phyloP scores from a whole-genome alignment of 2,797 vertebrate genomes.

The Martes flavigula region DNA sequence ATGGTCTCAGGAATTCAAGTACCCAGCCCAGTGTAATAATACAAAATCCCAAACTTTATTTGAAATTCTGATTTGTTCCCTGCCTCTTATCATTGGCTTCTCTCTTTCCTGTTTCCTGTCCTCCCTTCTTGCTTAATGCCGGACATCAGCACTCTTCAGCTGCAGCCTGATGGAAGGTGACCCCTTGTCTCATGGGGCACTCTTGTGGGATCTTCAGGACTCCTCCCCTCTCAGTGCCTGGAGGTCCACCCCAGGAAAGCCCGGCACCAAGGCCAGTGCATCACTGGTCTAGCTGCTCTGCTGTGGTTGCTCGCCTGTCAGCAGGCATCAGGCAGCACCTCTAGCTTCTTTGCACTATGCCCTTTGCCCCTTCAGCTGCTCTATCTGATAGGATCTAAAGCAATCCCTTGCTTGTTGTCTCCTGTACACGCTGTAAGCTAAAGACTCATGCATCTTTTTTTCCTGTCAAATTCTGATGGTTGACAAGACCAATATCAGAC shows the following conservation, averaged over 20 bases:
- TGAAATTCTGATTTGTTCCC: not conserved
- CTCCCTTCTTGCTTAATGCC: not conserved
- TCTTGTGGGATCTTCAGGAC: not conserved
- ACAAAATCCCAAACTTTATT: rapidly evolving
- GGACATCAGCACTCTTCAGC: not conserved
- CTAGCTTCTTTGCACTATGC: too few species aligned
- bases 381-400: not conserved
- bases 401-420: not conserved
- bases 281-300: rapidly evolving
- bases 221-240: not conserved
- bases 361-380: not conserved
- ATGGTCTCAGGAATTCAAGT: not conserved
- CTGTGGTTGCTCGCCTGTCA: rapidly evolving
- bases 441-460: not conserved
- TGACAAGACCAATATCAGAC: not conserved
- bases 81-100: too few species aligned
- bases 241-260: rapidly evolving
- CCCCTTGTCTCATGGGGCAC: not conserved
- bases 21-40: rapidly evolving
- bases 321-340: too few species aligned
- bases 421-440: not conserved
- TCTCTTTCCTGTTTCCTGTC: not conserved
- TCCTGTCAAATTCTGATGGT: not conserved
- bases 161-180: too few species aligned
- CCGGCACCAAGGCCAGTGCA: rapidly evolving